Evolutionary conservation across 2,797 vertebrate genomes (phyloP).

Genomic region (Rhinoraja longicauda): DNA sequence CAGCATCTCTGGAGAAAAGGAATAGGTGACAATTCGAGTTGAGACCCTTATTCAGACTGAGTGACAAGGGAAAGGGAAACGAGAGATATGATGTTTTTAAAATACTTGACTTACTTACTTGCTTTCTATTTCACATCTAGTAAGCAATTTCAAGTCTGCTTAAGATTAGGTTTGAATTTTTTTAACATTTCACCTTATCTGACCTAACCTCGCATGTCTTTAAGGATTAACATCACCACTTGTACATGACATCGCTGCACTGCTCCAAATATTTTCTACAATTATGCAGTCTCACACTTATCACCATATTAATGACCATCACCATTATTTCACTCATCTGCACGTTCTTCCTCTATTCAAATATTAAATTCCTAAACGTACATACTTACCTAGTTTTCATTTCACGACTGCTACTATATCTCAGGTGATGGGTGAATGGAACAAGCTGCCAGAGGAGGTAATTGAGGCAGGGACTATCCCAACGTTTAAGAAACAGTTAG

Average conservation of each 20-base stretch:
- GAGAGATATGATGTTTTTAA: neutral
- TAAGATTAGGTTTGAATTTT: neutral
- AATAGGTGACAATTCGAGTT: too few species aligned
- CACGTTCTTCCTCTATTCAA: neutral
- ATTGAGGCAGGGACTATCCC: too few species aligned
- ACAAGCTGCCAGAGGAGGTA: too few species aligned
- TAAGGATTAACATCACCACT: neutral
- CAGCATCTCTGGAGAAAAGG: too few species aligned
- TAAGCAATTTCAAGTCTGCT: neutral
- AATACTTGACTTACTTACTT: neutral
- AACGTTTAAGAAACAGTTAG: too few species aligned
- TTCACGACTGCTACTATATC: neutral
- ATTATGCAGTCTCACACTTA: neutral
- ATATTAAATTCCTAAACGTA: neutral
- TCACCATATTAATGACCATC: neutral
- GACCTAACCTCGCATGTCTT: neutral
- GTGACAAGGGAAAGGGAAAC: too few species aligned
- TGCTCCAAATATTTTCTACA: neutral
- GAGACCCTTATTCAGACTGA: too few species aligned
- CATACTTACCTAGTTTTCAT: neutral
- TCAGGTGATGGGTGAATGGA: too few species aligned
- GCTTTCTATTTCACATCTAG: neutral
- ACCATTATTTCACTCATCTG: neutral
- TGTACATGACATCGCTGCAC: neutral
- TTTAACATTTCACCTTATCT: neutral